Evolutionary conservation across 2,888 invertebrate species (phyloP), one percentile per base, ranked within the genome.

Genomic region (Cyaniris semiargus): DNA sequence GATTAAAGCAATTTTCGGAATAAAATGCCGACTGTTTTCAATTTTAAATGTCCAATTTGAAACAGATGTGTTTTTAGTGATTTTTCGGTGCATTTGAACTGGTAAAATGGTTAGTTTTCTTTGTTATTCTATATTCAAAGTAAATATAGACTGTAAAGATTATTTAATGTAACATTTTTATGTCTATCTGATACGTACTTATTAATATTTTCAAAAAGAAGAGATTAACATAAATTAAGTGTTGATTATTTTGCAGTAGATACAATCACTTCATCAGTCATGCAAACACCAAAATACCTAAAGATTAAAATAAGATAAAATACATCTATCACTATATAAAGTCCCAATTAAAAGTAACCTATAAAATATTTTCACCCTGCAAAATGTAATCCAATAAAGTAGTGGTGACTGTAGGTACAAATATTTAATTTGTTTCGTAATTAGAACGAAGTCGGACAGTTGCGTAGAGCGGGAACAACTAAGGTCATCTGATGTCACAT

Each of bases 41-140:
- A 60, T 60, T 60, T 60, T 10, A 60, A 60, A 60, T 60, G 60
- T 60, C 60, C 10, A 23, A 60, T 60, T 60, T 60, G 13, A 23
- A 23, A 60, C 21, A 58, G 58, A 21, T 58, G 58, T 58, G 23
- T 60, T 60, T 60, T 13, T 60, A 21, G 60, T 23, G 4, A 10
- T 23, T 10, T 60, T 8, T 60, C 8, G 21, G 13, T 60, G 4
- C 10, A 23, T 60, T 58, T 21, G 7, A 58, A 58, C 8, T 58
- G 58, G 21, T 58, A 8, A 58, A 56, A 58, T 10, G 8, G 21
- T 23, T 60, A 21, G 0, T 10, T 60, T 60, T 60, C 8, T 60
- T 60, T 60, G 8, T 8, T 10, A 60, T 23, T 21, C n/a, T 23
- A 23, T 10, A 60, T 10, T 21, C 2, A 7, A 34, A 34, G 1